Evolutionary conservation across 2,888 invertebrate genomes (phyloP), one percentile per base, ranked within the genome.

Genomic region (Synanthedon formicaeformis): DNA sequence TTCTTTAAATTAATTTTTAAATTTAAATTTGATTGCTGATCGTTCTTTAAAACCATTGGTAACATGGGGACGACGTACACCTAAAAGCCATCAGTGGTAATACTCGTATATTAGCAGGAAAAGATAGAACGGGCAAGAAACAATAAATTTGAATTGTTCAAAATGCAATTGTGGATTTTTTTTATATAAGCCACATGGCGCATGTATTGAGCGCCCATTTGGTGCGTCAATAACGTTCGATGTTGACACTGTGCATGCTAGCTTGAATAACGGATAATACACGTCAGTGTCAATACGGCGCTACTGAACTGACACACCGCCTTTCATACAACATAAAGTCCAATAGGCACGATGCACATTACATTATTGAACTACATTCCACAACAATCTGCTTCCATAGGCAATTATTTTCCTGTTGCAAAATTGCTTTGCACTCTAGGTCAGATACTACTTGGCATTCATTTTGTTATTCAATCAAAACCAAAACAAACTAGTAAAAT

Each of bases 261-360:
- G 58, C 54, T 58, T 65, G 58, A 62, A 65, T 54, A 55, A 57
- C 57, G 65, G 63, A 63, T 66, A 65, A 67, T 66, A 63, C 60
- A 64, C 66, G 68, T 45, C 45, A n/a, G 13, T 45, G 45, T 67
- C 65, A 64, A 59, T 55, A 55, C 55, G 57, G 58, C 55, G 51
- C 48, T 14, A 16, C 51, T 18, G 51, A 14, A 45, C 45, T 45
- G 45, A 14, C 45, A 13, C 45, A 45, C 45, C 45, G 45, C 45
- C n/a, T 45, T 45, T 14, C 45, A n/a, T 45, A 45, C 6, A 45
- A 14, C 41, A 6, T 45, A 45, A 45, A n/a, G 45, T 45, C 6
- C 45, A 45, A 6, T 13, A 45, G n/a, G 13, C 13, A 45, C 14
- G 13, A 13, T n/a, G 5, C n/a, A n/a, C n/a, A 45, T 14, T 45